Conservation (phyloP, 2,797 vertebrate genomes). For the Pangasius sanitwongsei region DNA sequence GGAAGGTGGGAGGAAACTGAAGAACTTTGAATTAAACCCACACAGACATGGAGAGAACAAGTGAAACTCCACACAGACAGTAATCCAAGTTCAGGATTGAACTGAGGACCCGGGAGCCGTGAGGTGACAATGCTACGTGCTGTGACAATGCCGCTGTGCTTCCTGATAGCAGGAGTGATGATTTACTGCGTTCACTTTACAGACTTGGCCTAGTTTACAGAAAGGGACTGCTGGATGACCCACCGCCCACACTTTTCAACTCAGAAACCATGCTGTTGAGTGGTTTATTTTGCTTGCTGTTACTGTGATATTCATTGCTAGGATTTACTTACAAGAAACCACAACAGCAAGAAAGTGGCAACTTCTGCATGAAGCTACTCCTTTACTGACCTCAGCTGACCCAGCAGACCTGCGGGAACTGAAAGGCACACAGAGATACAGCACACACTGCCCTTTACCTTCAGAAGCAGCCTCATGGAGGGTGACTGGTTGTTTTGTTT, state of each 20-base stretch:
- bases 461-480: constrained; percentile 27
- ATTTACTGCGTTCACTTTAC: constrained; percentile 66
- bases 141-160: background rate
- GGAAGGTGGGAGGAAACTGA: background rate
- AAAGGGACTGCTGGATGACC: background rate
- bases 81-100: background rate
- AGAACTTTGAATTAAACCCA: background rate
- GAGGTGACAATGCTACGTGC: background rate
- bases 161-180: constrained; percentile 54
- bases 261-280: background rate
- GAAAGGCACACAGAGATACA: constrained; percentile 5
- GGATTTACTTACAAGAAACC: background rate
- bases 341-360: background rate
- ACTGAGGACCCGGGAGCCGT: background rate
- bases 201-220: constrained; percentile 42
- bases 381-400: background rate
- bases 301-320: background rate
- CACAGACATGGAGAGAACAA: no score
- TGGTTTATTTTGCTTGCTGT: background rate
- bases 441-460: constrained; percentile 27
- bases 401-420: background rate
- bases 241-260: background rate
- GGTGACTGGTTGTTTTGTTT: constrained; percentile 47
- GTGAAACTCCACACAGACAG: background rate
- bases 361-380: background rate